These are phyloP conservation scores for Pristionchus entomophagus DNA, from an alignment of 2,888 invertebrate genomes.

Conservation along the genomic window DNA sequence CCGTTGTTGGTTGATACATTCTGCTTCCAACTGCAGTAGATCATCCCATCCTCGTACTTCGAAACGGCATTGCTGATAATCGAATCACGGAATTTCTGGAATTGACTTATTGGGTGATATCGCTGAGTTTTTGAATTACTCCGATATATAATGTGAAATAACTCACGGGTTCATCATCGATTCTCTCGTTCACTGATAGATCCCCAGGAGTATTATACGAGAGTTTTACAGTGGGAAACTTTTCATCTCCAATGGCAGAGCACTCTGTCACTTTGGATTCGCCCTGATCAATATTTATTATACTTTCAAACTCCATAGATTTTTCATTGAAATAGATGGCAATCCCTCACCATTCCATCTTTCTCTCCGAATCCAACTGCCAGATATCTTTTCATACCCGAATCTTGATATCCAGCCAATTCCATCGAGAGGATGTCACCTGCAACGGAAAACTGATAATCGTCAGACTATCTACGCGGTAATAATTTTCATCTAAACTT, in stretches of 20 bases:
- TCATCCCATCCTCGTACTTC: constrained; percentile 34
- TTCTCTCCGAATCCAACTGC: neutral
- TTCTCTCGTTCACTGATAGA: neutral
- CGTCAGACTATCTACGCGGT: no score
- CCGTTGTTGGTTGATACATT: neutral
- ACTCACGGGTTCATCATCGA: constrained; percentile 5
- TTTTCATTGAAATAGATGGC: neutral
- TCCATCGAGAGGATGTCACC: neutral
- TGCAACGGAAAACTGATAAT: neutral
- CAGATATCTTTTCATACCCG: neutral
- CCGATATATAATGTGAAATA: no score
- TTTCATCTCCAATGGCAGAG: constrained; percentile 55
- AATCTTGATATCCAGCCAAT: neutral
- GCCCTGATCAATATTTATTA: neutral
- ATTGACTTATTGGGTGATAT: neutral
- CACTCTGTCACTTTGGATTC: constrained; percentile 55
- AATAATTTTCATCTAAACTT: neutral
- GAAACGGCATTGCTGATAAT: neutral
- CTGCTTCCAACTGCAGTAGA: constrained; percentile 42
- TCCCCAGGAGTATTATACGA: constrained; percentile 8
- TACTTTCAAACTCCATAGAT: neutral
- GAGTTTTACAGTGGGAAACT: neutral
- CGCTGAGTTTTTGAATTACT: neutral
- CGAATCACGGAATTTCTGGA: neutral
- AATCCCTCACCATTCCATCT: neutral